Evolutionary conservation across 2,113 vertebrate genomes (phyloP).

Genomic region (Notothenia rossii): DNA sequence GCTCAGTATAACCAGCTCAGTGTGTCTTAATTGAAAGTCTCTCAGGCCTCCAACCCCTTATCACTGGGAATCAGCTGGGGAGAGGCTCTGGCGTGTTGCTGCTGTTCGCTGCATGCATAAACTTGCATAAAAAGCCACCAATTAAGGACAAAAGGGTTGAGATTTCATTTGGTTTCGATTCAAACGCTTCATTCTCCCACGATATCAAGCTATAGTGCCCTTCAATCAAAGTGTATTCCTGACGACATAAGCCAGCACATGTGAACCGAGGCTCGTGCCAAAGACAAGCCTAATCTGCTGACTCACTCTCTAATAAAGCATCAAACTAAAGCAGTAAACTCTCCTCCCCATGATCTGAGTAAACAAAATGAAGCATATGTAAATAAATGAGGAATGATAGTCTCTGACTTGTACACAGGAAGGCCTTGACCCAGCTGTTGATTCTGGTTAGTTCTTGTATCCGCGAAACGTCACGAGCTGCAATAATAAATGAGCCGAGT

Average conservation of each 20-base stretch:
- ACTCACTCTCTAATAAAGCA: slow-evolving; percentile 22
- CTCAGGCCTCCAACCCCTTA: slow-evolving; percentile 55
- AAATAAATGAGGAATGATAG: slow-evolving; percentile 45
- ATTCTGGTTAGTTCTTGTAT: slow-evolving; percentile 44
- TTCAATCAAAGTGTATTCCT: background rate
- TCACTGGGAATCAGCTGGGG: slow-evolving; percentile 70
- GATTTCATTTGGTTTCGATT: slow-evolving; percentile 54
- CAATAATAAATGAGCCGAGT: slow-evolving; percentile 68
- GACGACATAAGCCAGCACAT: slow-evolving; percentile 8
- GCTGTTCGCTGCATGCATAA: slow-evolving; percentile 61
- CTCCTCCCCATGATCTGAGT: slow-evolving; percentile 6
- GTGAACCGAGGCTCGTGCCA: slow-evolving; percentile 7
- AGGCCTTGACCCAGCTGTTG: slow-evolving; percentile 28
- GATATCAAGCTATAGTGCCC: slow-evolving; percentile 8
- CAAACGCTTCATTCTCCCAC: slow-evolving; percentile 48
- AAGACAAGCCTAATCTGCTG: background rate
- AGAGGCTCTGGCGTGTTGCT: slow-evolving; percentile 70
- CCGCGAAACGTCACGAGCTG: slow-evolving; percentile 34
- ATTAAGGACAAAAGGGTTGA: slow-evolving; percentile 58
- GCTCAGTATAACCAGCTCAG: slow-evolving; percentile 51
- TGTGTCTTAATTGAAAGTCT: slow-evolving; percentile 75
- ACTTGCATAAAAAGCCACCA: slow-evolving; percentile 61
- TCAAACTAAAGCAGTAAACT: background rate
- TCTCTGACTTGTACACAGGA: slow-evolving; percentile 41
- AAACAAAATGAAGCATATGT: slow-evolving; percentile 19